Evolutionary conservation across 2,888 invertebrate genomes (phyloP).

Genomic region (Ashinkailepas kermadecensis): DNA sequence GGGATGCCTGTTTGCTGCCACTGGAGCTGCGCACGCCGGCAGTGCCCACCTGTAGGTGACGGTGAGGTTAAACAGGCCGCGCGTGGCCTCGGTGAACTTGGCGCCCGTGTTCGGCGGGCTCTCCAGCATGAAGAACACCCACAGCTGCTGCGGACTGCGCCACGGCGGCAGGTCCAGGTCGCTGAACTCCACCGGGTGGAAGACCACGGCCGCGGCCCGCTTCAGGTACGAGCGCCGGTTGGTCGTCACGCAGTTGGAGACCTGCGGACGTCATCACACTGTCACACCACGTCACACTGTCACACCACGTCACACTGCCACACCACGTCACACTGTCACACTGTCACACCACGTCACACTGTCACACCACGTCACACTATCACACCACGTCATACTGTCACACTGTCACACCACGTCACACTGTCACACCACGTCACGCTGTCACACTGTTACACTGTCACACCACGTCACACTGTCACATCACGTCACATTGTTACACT

Average conservation of each 20-base stretch:
- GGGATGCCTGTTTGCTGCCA: too few species aligned
- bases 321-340: too few species aligned
- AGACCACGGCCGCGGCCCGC: background rate
- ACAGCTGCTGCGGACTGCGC: background rate
- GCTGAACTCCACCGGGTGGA: constrained; percentile 14
- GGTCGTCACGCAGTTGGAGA: constrained; percentile 6
- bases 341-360: background rate
- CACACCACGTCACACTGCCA: too few species aligned
- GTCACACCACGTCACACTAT: background rate
- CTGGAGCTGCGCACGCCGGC: too few species aligned
- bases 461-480: background rate
- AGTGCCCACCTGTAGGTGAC: constrained; percentile 14
- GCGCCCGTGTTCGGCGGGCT: background rate
- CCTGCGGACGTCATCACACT: background rate
- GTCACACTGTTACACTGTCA: too few species aligned
- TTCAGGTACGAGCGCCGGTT: background rate
- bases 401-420: background rate
- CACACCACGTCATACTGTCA: background rate
- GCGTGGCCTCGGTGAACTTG: background rate
- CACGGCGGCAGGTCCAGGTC: constrained; percentile 8
- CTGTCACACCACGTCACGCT: too few species aligned
- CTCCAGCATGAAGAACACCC: constrained; percentile 22
- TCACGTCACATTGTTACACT: too few species aligned
- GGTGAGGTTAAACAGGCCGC: background rate
- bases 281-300: background rate